Evolutionary conservation across 2,888 invertebrate genomes (phyloP), one percentile per base, ranked within the genome.

Genomic region (Argyresthia albistria): DNA sequence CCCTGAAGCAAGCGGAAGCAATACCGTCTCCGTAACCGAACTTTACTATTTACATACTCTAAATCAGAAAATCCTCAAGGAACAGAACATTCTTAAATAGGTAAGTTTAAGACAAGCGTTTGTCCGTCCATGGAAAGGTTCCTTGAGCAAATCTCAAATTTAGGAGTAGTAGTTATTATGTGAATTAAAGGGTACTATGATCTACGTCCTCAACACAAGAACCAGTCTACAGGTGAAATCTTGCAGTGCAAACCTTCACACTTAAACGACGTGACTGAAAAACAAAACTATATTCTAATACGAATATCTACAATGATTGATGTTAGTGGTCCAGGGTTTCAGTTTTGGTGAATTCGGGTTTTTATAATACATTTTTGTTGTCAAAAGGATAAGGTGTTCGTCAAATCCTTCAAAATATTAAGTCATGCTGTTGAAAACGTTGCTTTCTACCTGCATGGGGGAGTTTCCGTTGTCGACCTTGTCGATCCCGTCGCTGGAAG

Each of bases 381-480:
- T 25, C 25, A 25, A 25, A 25, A 25, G 25, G 25, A 25, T 25
- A 25, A 25, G 25, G 25, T 25, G 25, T 25, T 25, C 25, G 25
- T 25, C 2, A 25, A 4, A 25, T 25, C 25, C 25, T 6, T 25
- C 25, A 25, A 25, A 25, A 25, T 25, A 25, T 25, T 25, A 6
- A 25, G 25, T n/a, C 39, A 39, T 11, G 39, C 10, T 2, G 39
- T 39, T 39, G 3, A 6, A 39, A n/a, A 39, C 2, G 25, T 39
- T 11, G 39, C 8, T 10, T 25, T 56, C 71, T 91, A 96, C 96
- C 94, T 95, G 96, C 93, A 96, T 94, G 56, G 96, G 95, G 14
- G 93, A 93, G 58, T 93, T 93, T 67, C 93, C 94, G 73, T 95
- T 95, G 82, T 96, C 96, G 54, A 96, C 95, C 82, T 96, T 96